phyloP scores from a whole-genome alignment of 2,113 vertebrate species.

The Salvator merianae region DNA sequence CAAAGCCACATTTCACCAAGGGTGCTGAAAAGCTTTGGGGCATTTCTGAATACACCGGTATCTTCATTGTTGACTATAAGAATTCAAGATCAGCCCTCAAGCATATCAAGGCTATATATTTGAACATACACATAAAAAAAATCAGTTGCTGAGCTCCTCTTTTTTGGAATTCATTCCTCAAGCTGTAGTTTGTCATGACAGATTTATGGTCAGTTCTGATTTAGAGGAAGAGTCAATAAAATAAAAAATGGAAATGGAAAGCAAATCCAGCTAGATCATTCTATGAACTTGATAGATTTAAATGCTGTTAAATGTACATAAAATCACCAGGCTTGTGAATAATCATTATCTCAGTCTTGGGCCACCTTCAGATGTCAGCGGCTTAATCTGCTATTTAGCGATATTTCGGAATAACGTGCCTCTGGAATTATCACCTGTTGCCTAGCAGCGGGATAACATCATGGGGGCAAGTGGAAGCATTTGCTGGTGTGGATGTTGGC shows the following conservation, averaged over 20 bases:
- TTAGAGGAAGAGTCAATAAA: slow-evolving; percentile 26
- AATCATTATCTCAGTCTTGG: not conserved
- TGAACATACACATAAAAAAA: not conserved
- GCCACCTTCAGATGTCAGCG: too few relatives aligned
- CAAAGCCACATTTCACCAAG: not conserved
- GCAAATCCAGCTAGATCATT: not conserved
- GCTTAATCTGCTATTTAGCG: too few relatives aligned
- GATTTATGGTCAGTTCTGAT: slow-evolving; percentile 29
- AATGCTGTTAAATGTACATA: not conserved
- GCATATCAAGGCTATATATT: not conserved
- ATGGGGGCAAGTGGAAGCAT: too few relatives aligned
- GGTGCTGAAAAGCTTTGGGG: not conserved
- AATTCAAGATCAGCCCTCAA: slow-evolving; percentile 12
- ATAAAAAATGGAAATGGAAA: not conserved
- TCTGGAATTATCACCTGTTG: too few relatives aligned
- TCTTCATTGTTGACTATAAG: not conserved
- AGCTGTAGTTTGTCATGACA: not conserved
- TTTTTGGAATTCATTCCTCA: slow-evolving; percentile 22
- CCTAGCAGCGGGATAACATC: too few relatives aligned
- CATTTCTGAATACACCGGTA: not conserved
- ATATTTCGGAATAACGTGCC: too few relatives aligned
- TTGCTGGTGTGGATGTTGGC: too few relatives aligned
- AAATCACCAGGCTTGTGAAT: not conserved
- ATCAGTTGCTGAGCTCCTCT: not conserved
- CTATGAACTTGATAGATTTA: not conserved